These are phyloP conservation scores for Ceratina calcarata DNA, from an alignment of 1,140 invertebrate genomes.

Conservation along the genomic window DNA sequence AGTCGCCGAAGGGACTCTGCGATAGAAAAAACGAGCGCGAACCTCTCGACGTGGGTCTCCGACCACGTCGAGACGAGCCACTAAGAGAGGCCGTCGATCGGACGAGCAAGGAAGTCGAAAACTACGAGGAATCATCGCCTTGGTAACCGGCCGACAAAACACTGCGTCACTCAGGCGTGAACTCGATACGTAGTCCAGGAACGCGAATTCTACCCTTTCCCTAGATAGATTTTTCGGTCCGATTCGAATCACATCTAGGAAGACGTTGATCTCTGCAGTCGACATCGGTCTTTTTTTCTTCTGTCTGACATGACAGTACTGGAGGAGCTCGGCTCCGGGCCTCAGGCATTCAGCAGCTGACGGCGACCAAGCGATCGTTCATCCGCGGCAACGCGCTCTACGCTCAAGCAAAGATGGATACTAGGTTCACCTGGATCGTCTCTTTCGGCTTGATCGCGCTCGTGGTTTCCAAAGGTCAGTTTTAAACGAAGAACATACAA, in stretches of 20 bases:
- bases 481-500: neutral
- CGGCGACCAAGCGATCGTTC: constrained; percentile 37
- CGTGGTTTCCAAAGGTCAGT: constrained; percentile 57
- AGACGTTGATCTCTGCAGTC: constrained; percentile 19
- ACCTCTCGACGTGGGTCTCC: neutral
- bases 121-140: constrained; percentile 54
- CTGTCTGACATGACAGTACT: constrained; percentile 54
- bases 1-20: neutral
- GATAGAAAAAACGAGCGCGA: neutral
- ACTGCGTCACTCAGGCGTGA: constrained; percentile 43
- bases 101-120: neutral
- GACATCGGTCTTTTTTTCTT: constrained; percentile 20
- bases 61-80: neutral
- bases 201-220: neutral
- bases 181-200: constrained; percentile 6
- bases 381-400: constrained; percentile 34
- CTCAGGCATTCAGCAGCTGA: constrained; percentile 54
- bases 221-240: constrained; percentile 32
- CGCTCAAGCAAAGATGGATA: constrained; percentile 51
- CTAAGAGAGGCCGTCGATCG: constrained; percentile 48
- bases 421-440: constrained; percentile 33
- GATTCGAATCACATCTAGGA: constrained; percentile 41
- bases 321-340: constrained; percentile 32
- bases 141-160: constrained; percentile 71
- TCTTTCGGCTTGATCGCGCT: constrained; percentile 40